phyloP scores from a whole-genome alignment of 2,888 invertebrate species.

The Malacosoma neustria region DNA sequence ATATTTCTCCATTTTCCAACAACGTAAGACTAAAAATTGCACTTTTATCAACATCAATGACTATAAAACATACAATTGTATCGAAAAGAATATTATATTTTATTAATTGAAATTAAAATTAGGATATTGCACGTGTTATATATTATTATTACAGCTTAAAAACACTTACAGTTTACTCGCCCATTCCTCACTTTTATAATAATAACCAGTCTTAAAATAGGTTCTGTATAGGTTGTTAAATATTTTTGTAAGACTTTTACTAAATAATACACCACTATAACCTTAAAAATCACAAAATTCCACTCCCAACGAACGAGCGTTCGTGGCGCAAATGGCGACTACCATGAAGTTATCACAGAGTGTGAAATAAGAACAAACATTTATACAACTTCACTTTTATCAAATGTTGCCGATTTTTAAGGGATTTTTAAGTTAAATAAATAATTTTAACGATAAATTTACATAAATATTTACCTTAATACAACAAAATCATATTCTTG shows the following conservation, averaged over 20 bases:
- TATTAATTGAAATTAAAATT: not conserved
- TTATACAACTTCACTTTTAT: constrained; percentile 43
- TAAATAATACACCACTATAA: constrained; percentile 38
- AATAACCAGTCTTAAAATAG: constrained; percentile 11
- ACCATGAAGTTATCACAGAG: constrained; percentile 37
- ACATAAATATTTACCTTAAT: not conserved
- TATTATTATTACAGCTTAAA: constrained; percentile 22
- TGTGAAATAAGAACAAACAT: constrained; percentile 25
- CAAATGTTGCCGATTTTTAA: constrained; percentile 15
- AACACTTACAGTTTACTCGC: constrained; percentile 47
- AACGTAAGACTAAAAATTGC: not conserved
- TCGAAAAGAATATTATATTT: too few relatives aligned
- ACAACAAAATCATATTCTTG: constrained; percentile 58
- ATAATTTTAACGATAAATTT: too few relatives aligned
- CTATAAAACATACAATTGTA: not conserved
- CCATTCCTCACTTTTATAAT: constrained; percentile 31
- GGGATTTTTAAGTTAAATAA: constrained; percentile 23
- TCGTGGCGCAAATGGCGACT: constrained; percentile 75
- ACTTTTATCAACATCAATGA: not conserved
- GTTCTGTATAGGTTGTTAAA: constrained; percentile 20
- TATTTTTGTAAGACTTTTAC: constrained; percentile 18
- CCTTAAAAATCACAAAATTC: constrained; percentile 55
- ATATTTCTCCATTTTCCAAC: constrained; percentile 11
- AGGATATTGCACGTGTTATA: constrained; percentile 42
- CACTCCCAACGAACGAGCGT: constrained; percentile 31